Evolutionary conservation across 2,888 invertebrate species (phyloP), one percentile per base, ranked within the genome.

Genomic region (Chrysodeixis includens): DNA sequence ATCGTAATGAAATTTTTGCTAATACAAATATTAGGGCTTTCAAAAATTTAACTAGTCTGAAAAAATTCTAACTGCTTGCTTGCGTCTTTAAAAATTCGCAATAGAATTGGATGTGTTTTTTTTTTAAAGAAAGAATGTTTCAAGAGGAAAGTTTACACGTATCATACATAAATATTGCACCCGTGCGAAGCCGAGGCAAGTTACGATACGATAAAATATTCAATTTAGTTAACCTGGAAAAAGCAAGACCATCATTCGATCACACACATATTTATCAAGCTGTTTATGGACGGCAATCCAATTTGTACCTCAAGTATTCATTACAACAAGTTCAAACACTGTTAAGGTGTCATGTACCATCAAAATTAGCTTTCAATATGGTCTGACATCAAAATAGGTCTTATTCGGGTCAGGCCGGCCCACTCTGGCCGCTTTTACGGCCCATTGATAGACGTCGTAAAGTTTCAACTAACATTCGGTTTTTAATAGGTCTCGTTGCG

Each of bases 391-490:
- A 73, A 79, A 72, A 65, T 71, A 73, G 66, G 69, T 56, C 71
- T 62, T 30, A 74, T 71, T 69, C 58, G 49, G 73, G 78, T 71
- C 74, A 73, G 53, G 58, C 30, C 62, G 62, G 60, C 59, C 72
- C 79, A 80, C 68, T 71, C 67, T 49, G 56, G 51, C 49, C 61
- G 53, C 22, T 69, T 81, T 83, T 76, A 83, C 71, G 35, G 70
- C 55, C 71, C 69, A 78, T 82, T 79, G 81, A 79, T 82, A 56
- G 73, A 30, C 63, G 52, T 80, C 83, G 78, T 83, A 82, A 83
- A 83, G 14, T 69, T 69, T 73, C 61, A 52, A 67, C 80, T 79
- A 73, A 79, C 82, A 75, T 76, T 82, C 61, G 66, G 71, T 59
- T 71, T 76, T 79, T 82, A 74, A 82, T 71, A 51, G 57, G 60